Base-by-base conservation (phyloP, 2,888 invertebrate genomes). In the Hoplodrina ambigua region DNA sequence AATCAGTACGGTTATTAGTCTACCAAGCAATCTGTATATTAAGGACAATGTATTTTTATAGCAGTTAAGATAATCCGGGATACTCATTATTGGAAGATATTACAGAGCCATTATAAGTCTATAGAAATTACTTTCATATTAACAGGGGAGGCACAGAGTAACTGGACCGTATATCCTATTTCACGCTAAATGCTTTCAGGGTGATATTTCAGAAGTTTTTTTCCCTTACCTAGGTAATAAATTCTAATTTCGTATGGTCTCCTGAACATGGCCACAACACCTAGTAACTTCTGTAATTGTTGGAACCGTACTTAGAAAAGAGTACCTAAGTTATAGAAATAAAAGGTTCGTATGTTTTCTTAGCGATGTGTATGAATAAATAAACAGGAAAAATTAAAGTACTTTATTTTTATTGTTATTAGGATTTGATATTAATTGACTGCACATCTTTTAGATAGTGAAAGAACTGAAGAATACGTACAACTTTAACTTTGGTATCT, bases 121-220 rank as follows among this genome's bases (percentile, higher is more conserved):
- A 20, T 33, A 33, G 50, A 62, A 62, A 72, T 71, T 62, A 62
- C 33, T 56, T 72, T 17, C 44, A 56, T 15, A 72, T 63, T 72
- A 52, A 50, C 55, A 17, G 44, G 49, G 50, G 25, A 41, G 50
- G 33, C 44, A 33, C 50, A 8, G 20, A 50, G 33, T 6, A 56
- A 62, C 41, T 56, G 56, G 63, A 62, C 55, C 71, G 55, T 62
- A 44, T 72, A 50, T 56, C 55, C 44, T 33, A 72, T 63, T 72
- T 71, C 62, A 71, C 62, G 63, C 62, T 50, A 33, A 71, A 72
- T 62, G 63, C 55, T 72, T 56, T 72, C 50, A 44, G 19, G 44
- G 33, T 25, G 49, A 72, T 33, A 33, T 56, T 50, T 56, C 20
- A n/a, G 13, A 56, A 62, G 30, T 11, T 55, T 49, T 58, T 25